Base-by-base conservation (phyloP, 92 coral and sea anemone species). In the Anthopleura xanthogrammica region DNA sequence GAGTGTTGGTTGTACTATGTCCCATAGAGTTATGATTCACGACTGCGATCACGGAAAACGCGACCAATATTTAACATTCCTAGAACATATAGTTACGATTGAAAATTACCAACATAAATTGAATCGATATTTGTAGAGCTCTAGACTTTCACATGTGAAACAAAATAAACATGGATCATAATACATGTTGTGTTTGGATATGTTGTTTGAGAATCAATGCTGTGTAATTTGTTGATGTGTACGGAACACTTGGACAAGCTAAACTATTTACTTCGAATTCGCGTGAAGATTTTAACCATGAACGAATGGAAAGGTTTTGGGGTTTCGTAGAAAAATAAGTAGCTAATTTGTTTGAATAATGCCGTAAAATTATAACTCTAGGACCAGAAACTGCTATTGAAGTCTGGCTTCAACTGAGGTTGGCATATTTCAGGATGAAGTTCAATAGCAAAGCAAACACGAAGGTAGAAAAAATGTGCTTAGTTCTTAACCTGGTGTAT, bases 1-100 rank as follows among this genome's bases (percentile, higher is more conserved):
- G 29, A 60, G 52, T 77, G 82, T 39, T 84, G 24, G 60, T 60
- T 19, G 42, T 68, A 23, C 62, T 24, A 29, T 60, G 65, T 62
- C 40, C 77, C 52, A 81, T 68, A 12, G 66, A 23, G 41, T 54
- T 29, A 81, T 36, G 39, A 81, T 66, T 81, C 42, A 55, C n/a
- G 76, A 79, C 36, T 64, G 58, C 39, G 74, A 60, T 80, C 83
- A 80, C 76, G 58, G 36, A 80, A 41, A 52, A 80, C 77, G 24
- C 54, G 70, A 65, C 70, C 83, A 42, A 75, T 42, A 75, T 72
- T 42, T 80, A 43, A 24, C 83, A 46, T 68, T 46, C 23, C 77
- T 60, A 81, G 60, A 81, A 81, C 84, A 29, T 68, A n/a, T 66
- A 68, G 71, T 39, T 23, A 40, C 12, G 23, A 80, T 80, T 52